A percentile compares a stretch with the other conserved stretches of the same genome.
Evolutionary conservation across 2,888 invertebrate genomes (phyloP).

Genomic region (Dermolepida albohirtum): DNA sequence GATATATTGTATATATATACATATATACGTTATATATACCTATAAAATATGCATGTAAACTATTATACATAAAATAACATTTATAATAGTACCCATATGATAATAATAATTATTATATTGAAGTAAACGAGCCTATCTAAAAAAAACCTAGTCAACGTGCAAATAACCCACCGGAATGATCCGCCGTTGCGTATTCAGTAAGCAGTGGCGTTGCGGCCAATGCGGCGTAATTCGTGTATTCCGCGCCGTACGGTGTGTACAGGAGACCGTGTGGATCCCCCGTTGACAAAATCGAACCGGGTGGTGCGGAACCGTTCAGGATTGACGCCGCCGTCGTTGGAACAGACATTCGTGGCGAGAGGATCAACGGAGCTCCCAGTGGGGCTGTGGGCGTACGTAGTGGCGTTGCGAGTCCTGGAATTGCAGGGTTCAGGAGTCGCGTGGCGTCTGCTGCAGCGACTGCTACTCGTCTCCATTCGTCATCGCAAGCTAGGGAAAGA

Average conservation of each 20-base stretch:
- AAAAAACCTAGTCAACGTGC: constrained; percentile 72
- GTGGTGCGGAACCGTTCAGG: constrained; percentile 72
- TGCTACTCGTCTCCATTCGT: constrained; percentile 86
- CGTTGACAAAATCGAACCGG: constrained; percentile 74
- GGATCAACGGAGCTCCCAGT: constrained; percentile 90
- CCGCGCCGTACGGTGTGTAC: constrained; percentile 84
- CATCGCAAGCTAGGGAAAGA: constrained; percentile 77
- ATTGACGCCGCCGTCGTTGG: constrained; percentile 80
- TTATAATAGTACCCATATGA: constrained; percentile 32
- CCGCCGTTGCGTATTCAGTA: constrained; percentile 85
- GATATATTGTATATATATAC: too few species aligned
- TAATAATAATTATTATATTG: constrained; percentile 24
- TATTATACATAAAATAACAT: constrained; percentile 14
- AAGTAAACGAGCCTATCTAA: constrained; percentile 27
- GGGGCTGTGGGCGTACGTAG: constrained; percentile 79
- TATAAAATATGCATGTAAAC: constrained; percentile 8
- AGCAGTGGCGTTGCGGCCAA: constrained; percentile 83
- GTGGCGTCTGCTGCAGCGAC: constrained; percentile 85
- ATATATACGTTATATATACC: constrained; percentile 1
- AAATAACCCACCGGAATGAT: constrained; percentile 97
- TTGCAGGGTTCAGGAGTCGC: constrained; percentile 74
- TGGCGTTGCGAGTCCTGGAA: constrained; percentile 74
- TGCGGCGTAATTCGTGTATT: constrained; percentile 92
- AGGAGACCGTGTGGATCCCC: constrained; percentile 86
- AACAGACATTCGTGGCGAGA: constrained; percentile 90